Base-by-base conservation (phyloP, 37 sponge, comb jelly and placozoan species). In the Ephydatia muelleri region DNA sequence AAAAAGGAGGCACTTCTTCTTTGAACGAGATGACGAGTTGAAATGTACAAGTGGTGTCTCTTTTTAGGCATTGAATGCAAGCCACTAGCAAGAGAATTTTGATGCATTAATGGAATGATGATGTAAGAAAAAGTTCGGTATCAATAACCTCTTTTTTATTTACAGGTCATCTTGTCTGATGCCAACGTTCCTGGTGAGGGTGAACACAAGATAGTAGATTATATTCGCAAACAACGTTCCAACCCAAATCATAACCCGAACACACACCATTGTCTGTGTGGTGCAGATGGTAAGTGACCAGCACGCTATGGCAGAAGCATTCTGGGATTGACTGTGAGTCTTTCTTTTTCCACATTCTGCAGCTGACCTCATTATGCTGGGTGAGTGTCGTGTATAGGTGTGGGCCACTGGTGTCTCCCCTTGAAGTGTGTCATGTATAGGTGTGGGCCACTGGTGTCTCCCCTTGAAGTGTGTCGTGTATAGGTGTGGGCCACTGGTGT, bases 131-230 rank as follows among this genome's bases (percentile, higher is more conserved):
- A 43, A 43, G 3, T 43, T 43, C 3, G 6, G 3, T 9, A 43
- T 43, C 6, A 43, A 3, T 43, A 9, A 3, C 3, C 35, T 43
- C 6, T 43, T 6, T 43, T 43, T 43, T 73, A 0, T 27, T 28
- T 5, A 48, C 89, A 94, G 91, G 95, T 97, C 22, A 89, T 97
- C 71, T 82, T 99, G 39, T 99, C 99, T 11, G 99, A 99, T 81
- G 94, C 97, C 73, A 99, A 94, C 65, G 93, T 93, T 12, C 99
- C 99, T n/a, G 99, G 99, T 9, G 99, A 99, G 70, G 99, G 99
- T 0, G 99, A 99, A 73, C 99, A 99, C 87, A 99, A 99, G 89
- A 92, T 99, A 32, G 95, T 99, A 97, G 99, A 99, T 47, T 99
- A 89, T 81, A 99, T 99, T 65, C 79, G 99, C 48, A 81, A 82